Conservation (phyloP, 2,888 invertebrate species). For the Caenorhabditis sp. region DNA sequence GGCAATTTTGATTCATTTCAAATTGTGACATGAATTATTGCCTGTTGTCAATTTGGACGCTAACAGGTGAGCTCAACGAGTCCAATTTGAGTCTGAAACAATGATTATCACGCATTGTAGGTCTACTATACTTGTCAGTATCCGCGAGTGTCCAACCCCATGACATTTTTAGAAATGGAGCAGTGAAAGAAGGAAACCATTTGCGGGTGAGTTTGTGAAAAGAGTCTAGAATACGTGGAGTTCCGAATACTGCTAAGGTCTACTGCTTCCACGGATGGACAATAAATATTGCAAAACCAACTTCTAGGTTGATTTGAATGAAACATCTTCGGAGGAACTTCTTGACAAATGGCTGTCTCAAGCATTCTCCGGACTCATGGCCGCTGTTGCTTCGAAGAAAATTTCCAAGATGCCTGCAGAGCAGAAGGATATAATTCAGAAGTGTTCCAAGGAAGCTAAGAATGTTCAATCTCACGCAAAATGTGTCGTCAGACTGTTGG, state of each 20-base stretch:
- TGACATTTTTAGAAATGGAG: conserved; percentile 24
- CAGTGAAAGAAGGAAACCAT: conserved; percentile 55
- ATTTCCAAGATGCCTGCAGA: conserved; percentile 39
- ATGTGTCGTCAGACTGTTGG: conserved; percentile 67
- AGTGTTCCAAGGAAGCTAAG: conserved; percentile 70
- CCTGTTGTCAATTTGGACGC: conserved; percentile 24
- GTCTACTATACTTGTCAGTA: no score
- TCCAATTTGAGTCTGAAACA: no score
- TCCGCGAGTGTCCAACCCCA: conserved; percentile 30
- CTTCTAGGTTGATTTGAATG: conserved; percentile 62
- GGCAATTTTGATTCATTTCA: conserved; percentile 15
- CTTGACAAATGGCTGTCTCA: conserved; percentile 76
- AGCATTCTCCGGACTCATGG: conserved; percentile 74
- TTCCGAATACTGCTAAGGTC: not conserved
- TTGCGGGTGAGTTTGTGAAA: conserved; percentile 36
- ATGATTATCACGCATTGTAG: conserved; percentile 7
- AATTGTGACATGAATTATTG: conserved; percentile 21
- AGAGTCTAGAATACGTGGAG: not conserved
- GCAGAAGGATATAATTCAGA: conserved; percentile 45
- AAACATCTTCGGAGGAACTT: conserved; percentile 68
- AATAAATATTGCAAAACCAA: not conserved
- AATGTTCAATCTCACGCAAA: conserved; percentile 69
- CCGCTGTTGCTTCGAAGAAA: conserved; percentile 71
- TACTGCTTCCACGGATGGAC: no score
- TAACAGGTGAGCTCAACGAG: conserved; percentile 47